A percentile compares a stretch with the other conserved stretches of the same genome.
Evolutionary conservation across 1,140 invertebrate genomes (phyloP).

Genomic region (Hormaphis cornu): DNA sequence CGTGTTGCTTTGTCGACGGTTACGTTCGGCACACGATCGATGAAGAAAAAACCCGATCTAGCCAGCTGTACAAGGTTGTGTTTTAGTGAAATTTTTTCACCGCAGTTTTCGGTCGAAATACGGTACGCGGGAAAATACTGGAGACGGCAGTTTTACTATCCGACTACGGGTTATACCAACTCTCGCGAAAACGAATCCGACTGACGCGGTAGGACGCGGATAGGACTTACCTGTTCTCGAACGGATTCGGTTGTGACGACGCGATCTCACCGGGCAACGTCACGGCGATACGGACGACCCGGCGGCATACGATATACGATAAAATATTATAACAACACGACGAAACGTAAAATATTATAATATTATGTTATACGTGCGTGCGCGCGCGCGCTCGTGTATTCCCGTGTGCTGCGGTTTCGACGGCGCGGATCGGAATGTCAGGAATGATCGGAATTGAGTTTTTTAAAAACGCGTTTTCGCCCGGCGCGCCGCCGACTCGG

Average conservation of each 20-base stretch:
- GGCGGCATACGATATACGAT: too few relatives aligned
- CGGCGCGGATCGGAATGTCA: constrained; percentile 28
- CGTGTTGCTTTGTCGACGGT: not conserved
- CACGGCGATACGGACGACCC: not conserved
- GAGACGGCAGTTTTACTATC: too few relatives aligned
- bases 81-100: too few relatives aligned
- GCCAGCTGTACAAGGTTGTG: not conserved
- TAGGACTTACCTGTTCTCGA: not conserved
- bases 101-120: too few relatives aligned
- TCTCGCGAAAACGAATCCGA: not conserved
- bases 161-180: too few relatives aligned
- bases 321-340: too few relatives aligned
- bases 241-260: constrained; percentile 18
- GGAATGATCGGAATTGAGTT: constrained; percentile 32
- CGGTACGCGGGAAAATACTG: not conserved
- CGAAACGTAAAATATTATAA: too few relatives aligned
- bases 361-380: too few relatives aligned
- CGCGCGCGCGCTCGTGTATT: not conserved
- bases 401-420: constrained; percentile 19
- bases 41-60: not conserved
- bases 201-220: not conserved
- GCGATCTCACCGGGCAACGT: not conserved
- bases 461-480: constrained; percentile 32
- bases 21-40: not conserved
- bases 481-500: not conserved